Conservation (phyloP, 1,140 invertebrate genomes). For the Plutomurus gul region DNA sequence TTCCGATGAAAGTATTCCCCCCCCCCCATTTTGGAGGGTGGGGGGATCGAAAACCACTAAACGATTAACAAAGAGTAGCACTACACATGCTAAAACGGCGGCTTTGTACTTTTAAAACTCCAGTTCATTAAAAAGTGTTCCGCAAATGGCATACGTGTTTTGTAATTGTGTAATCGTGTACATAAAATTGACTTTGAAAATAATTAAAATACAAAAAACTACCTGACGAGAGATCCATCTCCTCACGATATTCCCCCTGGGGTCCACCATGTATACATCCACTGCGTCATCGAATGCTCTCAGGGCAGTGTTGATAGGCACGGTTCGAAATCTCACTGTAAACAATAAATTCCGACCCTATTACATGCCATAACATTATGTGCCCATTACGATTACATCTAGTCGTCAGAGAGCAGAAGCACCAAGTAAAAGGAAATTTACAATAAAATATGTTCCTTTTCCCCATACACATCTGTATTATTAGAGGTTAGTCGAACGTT, state of each 20-base stretch:
- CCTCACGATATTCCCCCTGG: constrained; percentile 62
- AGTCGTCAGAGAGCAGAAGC: not conserved
- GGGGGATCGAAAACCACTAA: too few species aligned
- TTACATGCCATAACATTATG: not conserved
- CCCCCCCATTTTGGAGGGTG: too few species aligned
- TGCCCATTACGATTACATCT: not conserved
- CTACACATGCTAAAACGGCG: too few species aligned
- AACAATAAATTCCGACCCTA: constrained; percentile 6
- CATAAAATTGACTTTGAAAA: too few species aligned
- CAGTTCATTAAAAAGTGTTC: too few species aligned
- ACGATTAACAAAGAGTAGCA: too few species aligned
- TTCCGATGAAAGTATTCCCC: too few species aligned
- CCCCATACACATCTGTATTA: too few species aligned
- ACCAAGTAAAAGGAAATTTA: not conserved
- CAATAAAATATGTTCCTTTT: constrained; percentile 1
- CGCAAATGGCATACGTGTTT: too few species aligned
- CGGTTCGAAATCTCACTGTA: constrained; percentile 79
- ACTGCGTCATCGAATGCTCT: constrained; percentile 84
- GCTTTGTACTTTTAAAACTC: too few species aligned
- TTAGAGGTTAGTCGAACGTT: too few species aligned
- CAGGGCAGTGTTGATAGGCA: constrained; percentile 86
- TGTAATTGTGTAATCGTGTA: too few species aligned
- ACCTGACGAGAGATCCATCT: constrained; percentile 51
- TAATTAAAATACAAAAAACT: not conserved
- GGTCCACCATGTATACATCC: constrained; percentile 88